Evolutionary conservation across 2,888 invertebrate species (phyloP), one percentile per base, ranked within the genome.

Genomic region (Drosophila greeni): DNA sequence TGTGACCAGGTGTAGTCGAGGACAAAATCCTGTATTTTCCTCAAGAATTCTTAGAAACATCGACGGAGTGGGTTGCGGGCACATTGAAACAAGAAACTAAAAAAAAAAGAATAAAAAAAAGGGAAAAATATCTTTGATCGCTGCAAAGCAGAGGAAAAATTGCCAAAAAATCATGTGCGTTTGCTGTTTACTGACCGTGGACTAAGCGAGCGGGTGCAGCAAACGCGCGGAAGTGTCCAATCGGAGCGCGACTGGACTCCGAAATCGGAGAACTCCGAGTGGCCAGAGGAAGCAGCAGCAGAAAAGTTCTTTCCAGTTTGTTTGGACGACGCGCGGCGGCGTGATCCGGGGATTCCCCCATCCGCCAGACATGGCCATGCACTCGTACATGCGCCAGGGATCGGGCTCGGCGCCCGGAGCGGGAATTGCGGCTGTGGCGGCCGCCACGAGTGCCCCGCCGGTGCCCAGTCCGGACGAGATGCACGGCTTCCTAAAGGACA

Each of bases 401-500:
- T 47, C 75, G 18, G 66, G 52, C 20, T 33, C n/a, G 31, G 37
- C 47, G 26, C 20, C 29, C 14, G 62, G 43, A 33, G 37, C 51
- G 26, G 67, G 47, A 12, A 31, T 37, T 16, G 36, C 31, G 7
- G 49, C 48, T 12, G 42, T 37, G 23, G 67, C 45, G 29, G 26
- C 29, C 29, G 18, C 29, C 8, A 14, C 43, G 12, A 43, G 56
- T 9, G 48, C 55, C 18, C 43, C 45, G 36, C 60, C 45, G 18
- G 42, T 37, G 55, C 36, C 55, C 26, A 84, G 70, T 57, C 71
- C 84, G 24, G 88, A 88, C 57, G 86, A 87, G 61, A 85, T 88
- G 82, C 86, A 87, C 58, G 81, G 86, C 54, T 88, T 88, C 49
- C 74, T 87, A 14, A 87, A 87, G 70, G 88, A 88, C 70, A 88